phyloP scores from a whole-genome alignment of 2,113 vertebrate species.

The Labeo catla region DNA sequence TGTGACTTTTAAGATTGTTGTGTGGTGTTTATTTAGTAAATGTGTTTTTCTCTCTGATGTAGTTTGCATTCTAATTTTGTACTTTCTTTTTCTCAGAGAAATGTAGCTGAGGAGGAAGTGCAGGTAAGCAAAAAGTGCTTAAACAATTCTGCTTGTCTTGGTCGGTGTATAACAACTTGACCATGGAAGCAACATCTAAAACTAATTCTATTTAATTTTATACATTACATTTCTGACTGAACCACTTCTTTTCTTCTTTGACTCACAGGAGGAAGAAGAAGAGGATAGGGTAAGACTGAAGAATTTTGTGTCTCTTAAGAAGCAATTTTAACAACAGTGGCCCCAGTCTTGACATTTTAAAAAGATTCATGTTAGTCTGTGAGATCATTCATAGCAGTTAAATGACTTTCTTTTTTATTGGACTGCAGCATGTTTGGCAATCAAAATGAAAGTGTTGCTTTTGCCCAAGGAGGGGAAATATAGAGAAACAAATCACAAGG shows the following conservation, averaged over 20 bases:
- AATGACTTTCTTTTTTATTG: neutral
- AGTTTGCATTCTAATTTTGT: neutral
- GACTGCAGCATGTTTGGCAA: neutral
- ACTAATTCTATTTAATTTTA: neutral
- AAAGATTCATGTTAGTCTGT: neutral
- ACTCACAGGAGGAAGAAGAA: slow-evolving; percentile 25
- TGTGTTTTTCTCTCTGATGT: neutral
- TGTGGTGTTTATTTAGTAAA: neutral
- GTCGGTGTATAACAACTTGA: neutral
- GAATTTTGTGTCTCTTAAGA: neutral
- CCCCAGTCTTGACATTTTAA: neutral
- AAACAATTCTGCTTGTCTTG: neutral
- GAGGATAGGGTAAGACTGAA: slow-evolving; percentile 21
- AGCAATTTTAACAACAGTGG: neutral
- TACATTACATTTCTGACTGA: neutral
- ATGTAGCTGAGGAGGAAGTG: slow-evolving; percentile 1
- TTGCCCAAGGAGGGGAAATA: neutral
- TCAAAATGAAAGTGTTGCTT: neutral
- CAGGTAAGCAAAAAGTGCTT: slow-evolving; percentile 16
- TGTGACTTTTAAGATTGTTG: neutral
- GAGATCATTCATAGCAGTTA: neutral
- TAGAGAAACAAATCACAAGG: neutral
- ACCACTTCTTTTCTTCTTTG: neutral
- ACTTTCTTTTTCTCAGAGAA: slow-evolving; percentile 24
- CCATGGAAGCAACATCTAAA: neutral